These are phyloP conservation scores for Pseudochirops cupreus DNA, from an alignment of 2,797 vertebrate genomes.

Conservation along the genomic window DNA sequence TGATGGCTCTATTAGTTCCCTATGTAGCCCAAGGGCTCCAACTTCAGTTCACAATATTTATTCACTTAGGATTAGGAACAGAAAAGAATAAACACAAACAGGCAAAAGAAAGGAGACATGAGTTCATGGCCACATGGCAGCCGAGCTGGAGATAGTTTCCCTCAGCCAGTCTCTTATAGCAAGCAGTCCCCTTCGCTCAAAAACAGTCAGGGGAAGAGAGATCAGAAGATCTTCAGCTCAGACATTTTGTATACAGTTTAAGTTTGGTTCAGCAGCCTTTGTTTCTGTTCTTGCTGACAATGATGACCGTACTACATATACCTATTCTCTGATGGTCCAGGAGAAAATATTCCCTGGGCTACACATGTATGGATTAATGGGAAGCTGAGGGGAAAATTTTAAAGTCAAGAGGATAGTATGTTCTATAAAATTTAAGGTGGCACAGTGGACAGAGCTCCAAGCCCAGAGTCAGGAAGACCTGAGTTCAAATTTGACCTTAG, in stretches of 20 bases:
- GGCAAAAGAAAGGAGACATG: not conserved
- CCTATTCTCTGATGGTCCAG: not conserved
- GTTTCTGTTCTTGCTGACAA: not conserved
- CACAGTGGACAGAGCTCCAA: not conserved
- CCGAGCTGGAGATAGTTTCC: too few species aligned
- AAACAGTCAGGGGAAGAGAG: not conserved
- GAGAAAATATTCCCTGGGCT: not conserved
- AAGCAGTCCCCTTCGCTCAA: not conserved
- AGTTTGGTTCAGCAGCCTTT: not conserved
- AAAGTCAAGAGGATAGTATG: not conserved
- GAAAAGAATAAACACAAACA: not conserved
- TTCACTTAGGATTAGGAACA: not conserved
- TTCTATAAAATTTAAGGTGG: not conserved
- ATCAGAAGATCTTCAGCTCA: not conserved
- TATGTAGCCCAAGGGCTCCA: not conserved
- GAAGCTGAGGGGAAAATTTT: not conserved
- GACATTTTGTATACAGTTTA: not conserved
- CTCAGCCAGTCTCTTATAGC: not conserved
- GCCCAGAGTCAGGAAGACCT: not conserved
- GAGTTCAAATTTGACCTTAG: not conserved
- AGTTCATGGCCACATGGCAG: not conserved
- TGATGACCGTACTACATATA: not conserved
- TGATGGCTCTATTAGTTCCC: not conserved
- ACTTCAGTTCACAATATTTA: not conserved
- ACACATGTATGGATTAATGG: not conserved